These are phyloP conservation scores for Carassius carassius DNA, from an alignment of 2,113 vertebrate genomes.

Conservation along the genomic window DNA sequence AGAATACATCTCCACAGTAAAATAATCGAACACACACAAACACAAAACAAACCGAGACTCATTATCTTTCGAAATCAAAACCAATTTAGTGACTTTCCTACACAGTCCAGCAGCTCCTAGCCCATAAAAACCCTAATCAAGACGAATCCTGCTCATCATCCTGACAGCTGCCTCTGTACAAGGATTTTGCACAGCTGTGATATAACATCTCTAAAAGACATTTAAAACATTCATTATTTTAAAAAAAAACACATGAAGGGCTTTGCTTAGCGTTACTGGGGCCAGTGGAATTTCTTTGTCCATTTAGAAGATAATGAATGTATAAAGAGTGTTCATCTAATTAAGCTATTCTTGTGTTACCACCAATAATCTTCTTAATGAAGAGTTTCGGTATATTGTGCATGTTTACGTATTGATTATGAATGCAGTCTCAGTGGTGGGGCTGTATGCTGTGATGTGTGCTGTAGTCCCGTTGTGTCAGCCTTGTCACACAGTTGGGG, in stretches of 20 bases:
- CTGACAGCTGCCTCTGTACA: not conserved
- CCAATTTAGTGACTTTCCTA: slow-evolving; percentile 7
- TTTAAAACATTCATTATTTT: not conserved
- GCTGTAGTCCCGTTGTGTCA: slow-evolving; percentile 29
- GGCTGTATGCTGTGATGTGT: slow-evolving; percentile 28
- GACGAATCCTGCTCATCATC: not conserved
- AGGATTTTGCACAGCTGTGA: not conserved
- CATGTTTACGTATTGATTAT: slow-evolving; percentile 4
- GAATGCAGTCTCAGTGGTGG: not conserved
- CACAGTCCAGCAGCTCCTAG: not conserved
- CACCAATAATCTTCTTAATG: not conserved
- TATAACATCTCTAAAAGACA: not conserved
- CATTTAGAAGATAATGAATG: not conserved
- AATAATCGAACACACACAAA: not conserved
- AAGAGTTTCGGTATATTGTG: not conserved
- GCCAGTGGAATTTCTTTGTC: not conserved
- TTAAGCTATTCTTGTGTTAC: not conserved
- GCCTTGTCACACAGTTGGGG: slow-evolving; percentile 53
- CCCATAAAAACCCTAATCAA: not conserved
- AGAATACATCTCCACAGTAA: not conserved
- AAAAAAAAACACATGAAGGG: not conserved
- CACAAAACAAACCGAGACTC: too few species aligned
- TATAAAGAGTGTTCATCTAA: not conserved
- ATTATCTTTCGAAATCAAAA: not conserved
- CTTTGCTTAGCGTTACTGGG: not conserved